Conservation (phyloP, 2,797 vertebrate genomes). For the Zenarchopterus dispar region DNA sequence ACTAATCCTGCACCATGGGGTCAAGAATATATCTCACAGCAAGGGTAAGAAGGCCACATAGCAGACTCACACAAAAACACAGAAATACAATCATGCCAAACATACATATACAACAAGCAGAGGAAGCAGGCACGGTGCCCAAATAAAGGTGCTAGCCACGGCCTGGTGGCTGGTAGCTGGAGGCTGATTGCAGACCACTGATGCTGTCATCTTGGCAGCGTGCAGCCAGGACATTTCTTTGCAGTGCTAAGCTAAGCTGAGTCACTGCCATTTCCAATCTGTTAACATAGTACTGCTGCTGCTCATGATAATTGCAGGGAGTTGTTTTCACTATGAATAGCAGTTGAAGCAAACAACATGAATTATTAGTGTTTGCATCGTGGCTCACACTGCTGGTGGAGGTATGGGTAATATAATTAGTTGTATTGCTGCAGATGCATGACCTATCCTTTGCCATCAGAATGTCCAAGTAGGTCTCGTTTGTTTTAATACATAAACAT, state of each 20-base stretch:
- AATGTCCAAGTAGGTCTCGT: conserved; percentile 50
- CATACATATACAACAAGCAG: conserved; percentile 53
- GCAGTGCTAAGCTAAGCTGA: conserved; percentile 57
- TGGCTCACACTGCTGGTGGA: conserved; percentile 43
- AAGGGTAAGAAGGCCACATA: conserved; percentile 45
- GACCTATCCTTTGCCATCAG: conserved; percentile 47
- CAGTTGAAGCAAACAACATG: conserved; percentile 52
- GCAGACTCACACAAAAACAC: conserved; percentile 28
- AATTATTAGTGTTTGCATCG: conserved; percentile 58
- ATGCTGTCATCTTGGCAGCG: conserved; percentile 56
- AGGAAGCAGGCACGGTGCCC: conserved; percentile 55
- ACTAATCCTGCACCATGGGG: conserved; percentile 66
- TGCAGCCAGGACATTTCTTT: conserved; percentile 65
- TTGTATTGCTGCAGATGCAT: conserved; percentile 70
- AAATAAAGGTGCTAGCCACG: conserved; percentile 51
- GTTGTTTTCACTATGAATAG: conserved; percentile 51
- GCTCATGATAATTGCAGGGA: conserved; percentile 53
- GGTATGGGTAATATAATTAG: conserved; percentile 68
- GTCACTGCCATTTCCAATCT: conserved; percentile 65
- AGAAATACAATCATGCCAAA: conserved; percentile 43
- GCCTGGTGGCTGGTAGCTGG: conserved; percentile 53
- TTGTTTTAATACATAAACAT: conserved; percentile 67
- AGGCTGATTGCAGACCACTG: conserved; percentile 60
- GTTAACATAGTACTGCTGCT: conserved; percentile 62
- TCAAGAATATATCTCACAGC: conserved; percentile 68